phyloP scores from a whole-genome alignment of 2,797 vertebrate genomes.

The Lophotriccus pileatus region DNA sequence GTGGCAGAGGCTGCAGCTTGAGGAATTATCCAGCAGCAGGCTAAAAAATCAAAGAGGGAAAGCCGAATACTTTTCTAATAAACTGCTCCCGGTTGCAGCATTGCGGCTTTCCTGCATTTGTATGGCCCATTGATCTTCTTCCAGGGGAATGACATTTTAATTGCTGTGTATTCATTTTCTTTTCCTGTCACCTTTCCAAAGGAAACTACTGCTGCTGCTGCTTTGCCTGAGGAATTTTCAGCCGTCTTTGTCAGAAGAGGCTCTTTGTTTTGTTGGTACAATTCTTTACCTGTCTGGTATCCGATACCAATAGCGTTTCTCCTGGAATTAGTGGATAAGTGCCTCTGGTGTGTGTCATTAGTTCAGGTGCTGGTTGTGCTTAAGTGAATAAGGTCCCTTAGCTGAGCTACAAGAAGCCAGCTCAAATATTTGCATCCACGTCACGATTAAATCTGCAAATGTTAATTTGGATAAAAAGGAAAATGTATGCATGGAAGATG shows the following conservation, averaged over 20 bases:
- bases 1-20: not conserved
- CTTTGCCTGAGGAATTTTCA: not conserved
- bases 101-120: not conserved
- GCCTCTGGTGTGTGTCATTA: not conserved
- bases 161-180: accelerated
- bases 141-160: not conserved
- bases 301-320: not conserved
- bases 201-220: not conserved
- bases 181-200: not conserved
- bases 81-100: not conserved
- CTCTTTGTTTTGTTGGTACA: not conserved
- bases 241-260: not conserved
- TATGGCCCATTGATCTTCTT: not conserved
- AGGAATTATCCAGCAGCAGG: not conserved
- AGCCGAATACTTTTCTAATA: not conserved
- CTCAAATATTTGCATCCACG: not conserved
- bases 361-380: not conserved
- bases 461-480: not conserved
- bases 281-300: accelerated
- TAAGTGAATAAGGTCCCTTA: not conserved
- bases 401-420: not conserved
- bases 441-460: not conserved
- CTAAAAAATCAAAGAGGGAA: not conserved
- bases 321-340: not conserved
- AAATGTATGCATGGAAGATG: not conserved